phyloP scores from a whole-genome alignment of 2,113 vertebrate species.

The Coreoperca whiteheadi region DNA sequence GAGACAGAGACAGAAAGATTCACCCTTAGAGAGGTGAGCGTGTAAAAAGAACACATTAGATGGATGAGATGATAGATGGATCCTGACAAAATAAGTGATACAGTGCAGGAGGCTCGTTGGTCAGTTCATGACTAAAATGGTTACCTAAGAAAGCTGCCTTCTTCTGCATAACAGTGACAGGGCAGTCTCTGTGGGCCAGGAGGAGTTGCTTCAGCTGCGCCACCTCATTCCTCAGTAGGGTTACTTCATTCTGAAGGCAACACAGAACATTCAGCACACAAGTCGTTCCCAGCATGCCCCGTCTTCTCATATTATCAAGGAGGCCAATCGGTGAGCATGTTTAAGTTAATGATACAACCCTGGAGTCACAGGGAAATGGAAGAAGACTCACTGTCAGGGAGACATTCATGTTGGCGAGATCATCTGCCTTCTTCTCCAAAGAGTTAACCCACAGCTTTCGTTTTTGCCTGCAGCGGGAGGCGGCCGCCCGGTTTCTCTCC shows the following conservation, averaged over 20 bases:
- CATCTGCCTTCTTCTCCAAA: conserved; percentile 96
- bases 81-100: conserved; percentile 23
- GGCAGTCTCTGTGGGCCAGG: conserved; percentile 97
- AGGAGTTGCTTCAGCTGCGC: conserved; percentile 96
- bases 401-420: conserved; percentile 93
- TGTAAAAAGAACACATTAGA: conserved; percentile 71
- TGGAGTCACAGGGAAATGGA: neutral
- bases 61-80: conserved; percentile 67
- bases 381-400: conserved; percentile 89
- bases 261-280: conserved; percentile 32
- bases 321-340: neutral
- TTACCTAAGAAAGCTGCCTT: conserved; percentile 88
- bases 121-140: conserved; percentile 1
- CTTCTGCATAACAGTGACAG: conserved; percentile 96
- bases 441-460: conserved; percentile 95
- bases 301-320: neutral
- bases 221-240: conserved; percentile 93
- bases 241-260: conserved; percentile 86
- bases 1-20: conserved; percentile 79
- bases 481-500: conserved; percentile 93
- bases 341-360: neutral
- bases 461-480: conserved; percentile 95
- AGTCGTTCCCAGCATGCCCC: conserved; percentile 2
- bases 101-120: neutral
- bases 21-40: conserved; percentile 84